Percentiles rank a stretch among this genome's conserved stretches.
phyloP scores from a whole-genome alignment of 2,113 vertebrate genomes.

The Salvelinus fontinalis region DNA sequence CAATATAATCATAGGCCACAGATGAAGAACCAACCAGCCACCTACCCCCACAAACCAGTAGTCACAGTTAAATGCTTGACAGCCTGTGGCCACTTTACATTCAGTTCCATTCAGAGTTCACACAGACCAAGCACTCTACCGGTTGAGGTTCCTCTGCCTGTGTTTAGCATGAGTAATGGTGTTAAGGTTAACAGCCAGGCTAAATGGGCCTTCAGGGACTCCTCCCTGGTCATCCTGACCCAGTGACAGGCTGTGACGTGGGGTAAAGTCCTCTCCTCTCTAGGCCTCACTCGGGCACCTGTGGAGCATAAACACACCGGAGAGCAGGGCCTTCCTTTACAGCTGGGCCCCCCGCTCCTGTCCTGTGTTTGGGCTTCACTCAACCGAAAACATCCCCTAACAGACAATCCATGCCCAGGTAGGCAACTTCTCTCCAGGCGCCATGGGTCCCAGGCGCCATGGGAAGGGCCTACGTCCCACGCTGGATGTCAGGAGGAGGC shows the following conservation, averaged over 20 bases:
- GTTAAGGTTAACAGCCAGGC: constrained; percentile 25
- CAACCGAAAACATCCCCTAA: constrained; percentile 61
- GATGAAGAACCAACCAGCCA: background rate
- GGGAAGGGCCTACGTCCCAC: constrained; percentile 1
- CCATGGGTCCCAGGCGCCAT: too few species aligned
- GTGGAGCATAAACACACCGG: constrained; percentile 62
- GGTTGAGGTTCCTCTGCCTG: background rate
- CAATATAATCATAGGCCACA: background rate
- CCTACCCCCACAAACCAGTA: too few species aligned
- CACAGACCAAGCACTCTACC: constrained; percentile 7
- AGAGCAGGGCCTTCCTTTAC: constrained; percentile 57
- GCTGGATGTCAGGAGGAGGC: constrained; percentile 18
- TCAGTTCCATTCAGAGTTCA: background rate
- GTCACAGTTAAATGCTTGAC: too few species aligned
- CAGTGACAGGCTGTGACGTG: constrained; percentile 27
- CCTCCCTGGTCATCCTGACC: constrained; percentile 17
- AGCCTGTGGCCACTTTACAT: too few species aligned
- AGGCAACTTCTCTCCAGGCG: too few species aligned
- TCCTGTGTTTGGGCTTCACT: constrained; percentile 64
- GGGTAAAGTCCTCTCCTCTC: constrained; percentile 43
- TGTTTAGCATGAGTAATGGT: constrained; percentile 15
- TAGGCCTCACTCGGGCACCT: constrained; percentile 52
- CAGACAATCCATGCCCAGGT: too few species aligned
- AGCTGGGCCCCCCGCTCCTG: constrained; percentile 36
- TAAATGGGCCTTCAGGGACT: constrained; percentile 25